Base-by-base conservation (phyloP, 2,888 invertebrate species). In the Leptopterna dolabrata region DNA sequence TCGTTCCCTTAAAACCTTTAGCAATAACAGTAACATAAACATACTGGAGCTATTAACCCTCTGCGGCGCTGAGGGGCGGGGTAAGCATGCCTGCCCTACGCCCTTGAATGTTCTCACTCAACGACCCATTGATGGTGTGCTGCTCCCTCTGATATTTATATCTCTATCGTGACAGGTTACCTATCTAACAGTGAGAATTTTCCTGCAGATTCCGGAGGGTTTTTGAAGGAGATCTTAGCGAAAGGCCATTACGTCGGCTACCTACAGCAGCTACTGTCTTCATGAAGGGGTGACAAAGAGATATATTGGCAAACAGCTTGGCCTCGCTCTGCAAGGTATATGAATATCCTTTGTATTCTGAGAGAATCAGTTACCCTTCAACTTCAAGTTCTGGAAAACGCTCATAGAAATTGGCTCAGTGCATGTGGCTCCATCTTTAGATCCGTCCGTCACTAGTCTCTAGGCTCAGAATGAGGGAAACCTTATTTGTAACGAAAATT, bases 21-120 rank as follows among this genome's bases (percentile, higher is more conserved):
- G 70, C 83, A 55, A 83, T 83, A 83, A 83, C 83, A 83, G 70
- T 83, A 83, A 83, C 83, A 83, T 83, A 83, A 83, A 83, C 83
- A 83, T 83, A 83, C 19, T 14, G 41, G 81, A 19, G 63, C 81
- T 82, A 82, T 82, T 63, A 82, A 82, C 47, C 55, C 55, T 55
- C 63, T 82, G 81, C 55, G 81, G 51, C 45, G 45, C 11, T 55
- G 45, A 27, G 78, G 45, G 43, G 9, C 11, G 78, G 27, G 78
- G 45, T 45, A 78, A 78, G 78, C 45, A 78, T 78, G 43, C 47
- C 78, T 45, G 45, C 47, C 47, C 78, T 45, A 24, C 47, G 27
- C 78, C 78, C 45, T 78, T 45, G 47, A 78, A 78, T 78, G 78
- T 78, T 78, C 78, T 78, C 78, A 78, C 78, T 78, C 78, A 78